phyloP scores from a whole-genome alignment of 2,888 invertebrate species.

The Hymenopus coronatus region DNA sequence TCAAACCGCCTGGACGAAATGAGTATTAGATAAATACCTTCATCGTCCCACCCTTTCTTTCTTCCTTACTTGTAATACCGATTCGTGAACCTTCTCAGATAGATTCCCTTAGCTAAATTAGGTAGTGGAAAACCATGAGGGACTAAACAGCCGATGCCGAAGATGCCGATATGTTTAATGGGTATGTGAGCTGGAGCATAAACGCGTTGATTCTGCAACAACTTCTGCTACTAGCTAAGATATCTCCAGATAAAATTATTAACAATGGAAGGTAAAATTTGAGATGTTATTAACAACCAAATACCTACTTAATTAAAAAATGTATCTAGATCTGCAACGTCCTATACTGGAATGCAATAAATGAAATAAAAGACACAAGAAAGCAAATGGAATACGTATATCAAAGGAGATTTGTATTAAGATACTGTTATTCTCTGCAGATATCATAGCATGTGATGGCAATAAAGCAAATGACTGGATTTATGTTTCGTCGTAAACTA shows the following conservation, averaged over 20 bases:
- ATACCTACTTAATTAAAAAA: not conserved
- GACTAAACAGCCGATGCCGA: not conserved
- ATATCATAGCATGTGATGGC: too few relatives aligned
- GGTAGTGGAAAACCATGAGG: not conserved
- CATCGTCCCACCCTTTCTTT: not conserved
- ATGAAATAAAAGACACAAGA: not conserved
- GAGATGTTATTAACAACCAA: not conserved
- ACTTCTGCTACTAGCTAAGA: not conserved
- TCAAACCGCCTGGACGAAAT: not conserved
- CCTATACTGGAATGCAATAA: not conserved
- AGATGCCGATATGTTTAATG: not conserved
- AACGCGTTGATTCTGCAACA: not conserved
- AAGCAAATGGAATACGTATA: too few relatives aligned
- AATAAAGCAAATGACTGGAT: too few relatives aligned
- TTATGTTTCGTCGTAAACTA: too few relatives aligned
- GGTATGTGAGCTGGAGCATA: not conserved
- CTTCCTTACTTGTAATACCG: not conserved
- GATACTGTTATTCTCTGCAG: too few relatives aligned
- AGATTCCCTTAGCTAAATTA: not conserved
- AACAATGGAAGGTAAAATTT: not conserved
- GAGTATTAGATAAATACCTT: constrained; percentile 8
- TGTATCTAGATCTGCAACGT: not conserved
- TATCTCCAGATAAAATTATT: not conserved
- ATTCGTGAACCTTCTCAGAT: not conserved
- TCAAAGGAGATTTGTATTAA: too few relatives aligned